Evolutionary conservation across 1,140 invertebrate genomes (phyloP), one percentile per base, ranked within the genome.

Genomic region (Catajapyx aquilonaris): DNA sequence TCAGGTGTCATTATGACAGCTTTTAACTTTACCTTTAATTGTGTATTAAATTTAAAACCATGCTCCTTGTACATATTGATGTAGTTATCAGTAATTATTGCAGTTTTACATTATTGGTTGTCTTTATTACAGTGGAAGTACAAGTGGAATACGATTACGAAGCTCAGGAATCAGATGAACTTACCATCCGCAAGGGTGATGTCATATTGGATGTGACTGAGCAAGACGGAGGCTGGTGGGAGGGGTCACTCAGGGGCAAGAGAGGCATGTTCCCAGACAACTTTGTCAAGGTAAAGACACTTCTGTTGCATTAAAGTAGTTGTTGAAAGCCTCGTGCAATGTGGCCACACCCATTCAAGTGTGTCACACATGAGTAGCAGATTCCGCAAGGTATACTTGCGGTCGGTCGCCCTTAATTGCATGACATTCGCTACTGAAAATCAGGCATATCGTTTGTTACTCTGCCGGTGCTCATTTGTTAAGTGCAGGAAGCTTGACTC

Each of bases 251-350:
- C 16, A 66, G 69, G 45, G 81, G 83, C 32, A 72, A 78, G 48
- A 74, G 76, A 38, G 93, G 93, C 48, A 84, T 95, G 77, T 98
- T 98, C 62, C 93, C 93, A 9, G 86, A 91, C 56, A 94, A 93
- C 61, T 96, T 91, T 65, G 88, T 94, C 4, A 79, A 77, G 52
- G 64, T 84, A 43, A 49, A 44, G 22, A 34, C 30, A 31, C 10
- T 36, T n/a, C 23, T n/a, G n/a, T n/a, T n/a, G n/a, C n/a, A n/a
- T n/a, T n/a, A n/a, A n/a, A n/a, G 20, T 5, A 9, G 34, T 38
- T 11, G 4, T 19, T 9, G 17, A 18, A 33, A 34, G 20, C 16
- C 5, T 5, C 39, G 19, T 37, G 17, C 22, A 10, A 35, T 31
- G 16, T 35, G 35, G 37, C n/a, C 34, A 15, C 20, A 30, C 16